Percentiles rank a stretch among this genome's conserved stretches.
Evolutionary conservation across 2,797 vertebrate genomes (phyloP).

Genomic region (Apogon hyalosoma): DNA sequence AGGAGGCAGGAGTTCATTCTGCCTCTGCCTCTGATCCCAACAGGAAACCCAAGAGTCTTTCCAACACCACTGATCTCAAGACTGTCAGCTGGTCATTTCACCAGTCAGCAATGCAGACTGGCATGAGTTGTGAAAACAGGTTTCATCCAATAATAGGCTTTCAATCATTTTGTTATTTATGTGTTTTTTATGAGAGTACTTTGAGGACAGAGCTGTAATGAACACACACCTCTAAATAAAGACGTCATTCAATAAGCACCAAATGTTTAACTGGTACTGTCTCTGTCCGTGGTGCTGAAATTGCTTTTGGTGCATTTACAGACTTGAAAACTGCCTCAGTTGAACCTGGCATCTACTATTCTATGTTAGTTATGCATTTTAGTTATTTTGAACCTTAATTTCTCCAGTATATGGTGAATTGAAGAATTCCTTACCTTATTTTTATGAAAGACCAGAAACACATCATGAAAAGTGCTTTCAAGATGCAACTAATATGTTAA

Average conservation of each 20-base stretch:
- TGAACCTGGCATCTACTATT: no score
- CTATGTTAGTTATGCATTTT: no score
- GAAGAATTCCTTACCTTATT: no score
- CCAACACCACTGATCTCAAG: constrained; percentile 38
- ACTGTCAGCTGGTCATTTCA: constrained; percentile 45
- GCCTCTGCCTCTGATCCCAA: constrained; percentile 27
- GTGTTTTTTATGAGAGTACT: constrained; percentile 25
- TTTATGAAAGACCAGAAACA: no score
- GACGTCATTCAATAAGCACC: constrained; percentile 13
- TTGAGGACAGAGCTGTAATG: constrained; percentile 3
- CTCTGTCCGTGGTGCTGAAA: constrained; percentile 72
- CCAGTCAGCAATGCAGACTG: constrained; percentile 39
- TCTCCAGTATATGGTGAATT: no score
- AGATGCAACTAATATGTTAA: no score
- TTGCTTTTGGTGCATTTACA: no score
- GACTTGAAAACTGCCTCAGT: no score
- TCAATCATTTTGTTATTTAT: constrained; percentile 34
- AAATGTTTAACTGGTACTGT: constrained; percentile 7
- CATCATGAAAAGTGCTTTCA: no score
- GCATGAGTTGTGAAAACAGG: constrained; percentile 26
- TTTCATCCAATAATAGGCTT: constrained; percentile 43
- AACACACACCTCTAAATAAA: constrained; percentile 15
- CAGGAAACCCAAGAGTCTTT: constrained; percentile 37
- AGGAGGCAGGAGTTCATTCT: constrained; percentile 18
- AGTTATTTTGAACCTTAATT: no score